phyloP scores from a whole-genome alignment of 2,113 vertebrate species.

The Xenopus laevis region DNA sequence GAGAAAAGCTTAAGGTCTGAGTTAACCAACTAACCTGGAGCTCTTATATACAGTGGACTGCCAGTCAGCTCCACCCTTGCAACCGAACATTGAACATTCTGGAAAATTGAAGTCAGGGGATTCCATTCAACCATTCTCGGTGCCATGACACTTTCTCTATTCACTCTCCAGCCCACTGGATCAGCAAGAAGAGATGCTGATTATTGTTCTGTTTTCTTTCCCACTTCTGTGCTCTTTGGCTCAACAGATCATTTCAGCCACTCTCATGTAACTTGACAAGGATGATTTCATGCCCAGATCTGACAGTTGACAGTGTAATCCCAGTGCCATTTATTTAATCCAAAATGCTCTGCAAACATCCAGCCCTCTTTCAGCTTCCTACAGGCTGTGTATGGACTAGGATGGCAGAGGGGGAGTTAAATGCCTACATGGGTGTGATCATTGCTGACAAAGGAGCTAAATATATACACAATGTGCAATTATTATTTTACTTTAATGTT shows the following conservation, averaged over 20 bases:
- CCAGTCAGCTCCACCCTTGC: constrained; percentile 44
- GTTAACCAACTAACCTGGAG: constrained; percentile 32
- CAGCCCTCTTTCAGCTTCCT: not conserved
- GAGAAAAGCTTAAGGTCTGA: constrained; percentile 42
- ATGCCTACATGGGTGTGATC: not conserved
- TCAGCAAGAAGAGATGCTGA: constrained; percentile 50
- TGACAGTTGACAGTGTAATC: constrained; percentile 29
- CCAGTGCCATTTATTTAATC: not conserved
- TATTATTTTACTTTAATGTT: no score
- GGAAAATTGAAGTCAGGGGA: constrained; percentile 73
- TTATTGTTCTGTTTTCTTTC: constrained; percentile 37
- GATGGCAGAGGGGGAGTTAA: constrained; percentile 48
- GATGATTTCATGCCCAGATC: constrained; percentile 29
- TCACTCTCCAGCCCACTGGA: constrained; percentile 55
- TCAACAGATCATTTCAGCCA: constrained; percentile 55
- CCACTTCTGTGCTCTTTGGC: constrained; percentile 29
- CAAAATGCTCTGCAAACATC: not conserved
- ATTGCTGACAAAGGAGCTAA: no score
- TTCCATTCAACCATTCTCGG: constrained; percentile 61
- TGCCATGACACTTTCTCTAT: constrained; percentile 57
- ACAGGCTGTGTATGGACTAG: not conserved
- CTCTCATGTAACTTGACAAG: constrained; percentile 62
- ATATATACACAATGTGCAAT: no score
- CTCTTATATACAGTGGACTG: constrained; percentile 63
- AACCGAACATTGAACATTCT: constrained; percentile 63